These are phyloP conservation scores for Agrotis segetum DNA, from an alignment of 2,888 invertebrate species.

Conservation along the genomic window DNA sequence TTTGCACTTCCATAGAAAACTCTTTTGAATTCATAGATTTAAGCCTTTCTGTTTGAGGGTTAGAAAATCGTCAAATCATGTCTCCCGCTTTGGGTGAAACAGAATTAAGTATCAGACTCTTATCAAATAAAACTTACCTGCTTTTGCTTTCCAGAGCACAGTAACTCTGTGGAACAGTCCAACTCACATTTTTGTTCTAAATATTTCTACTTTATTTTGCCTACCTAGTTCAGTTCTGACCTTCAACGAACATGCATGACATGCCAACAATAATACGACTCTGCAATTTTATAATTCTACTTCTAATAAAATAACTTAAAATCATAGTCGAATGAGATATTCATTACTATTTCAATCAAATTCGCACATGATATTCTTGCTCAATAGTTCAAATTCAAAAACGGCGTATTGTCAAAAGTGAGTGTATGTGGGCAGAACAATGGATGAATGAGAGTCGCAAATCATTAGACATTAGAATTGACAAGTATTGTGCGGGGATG, in stretches of 20 bases:
- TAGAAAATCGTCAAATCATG: too few relatives aligned
- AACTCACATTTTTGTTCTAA: neutral
- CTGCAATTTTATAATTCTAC: neutral
- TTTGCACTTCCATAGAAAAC: constrained; percentile 12
- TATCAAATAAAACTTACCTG: too few relatives aligned
- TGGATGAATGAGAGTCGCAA: constrained; percentile 59
- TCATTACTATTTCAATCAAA: constrained; percentile 50
- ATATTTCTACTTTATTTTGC: constrained; percentile 5
- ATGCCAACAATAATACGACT: constrained; percentile 11
- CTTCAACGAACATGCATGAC: constrained; percentile 1
- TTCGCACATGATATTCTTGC: constrained; percentile 59
- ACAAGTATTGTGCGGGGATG: constrained; percentile 69
- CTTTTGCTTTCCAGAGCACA: too few relatives aligned
- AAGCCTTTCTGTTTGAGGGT: neutral
- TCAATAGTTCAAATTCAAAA: constrained; percentile 52
- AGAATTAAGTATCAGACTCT: too few relatives aligned
- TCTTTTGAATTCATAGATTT: constrained; percentile 12
- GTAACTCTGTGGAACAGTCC: too few relatives aligned
- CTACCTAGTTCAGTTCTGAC: neutral
- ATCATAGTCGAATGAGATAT: constrained; percentile 40
- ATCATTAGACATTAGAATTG: constrained; percentile 73
- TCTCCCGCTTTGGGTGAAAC: too few relatives aligned
- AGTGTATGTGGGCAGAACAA: constrained; percentile 74
- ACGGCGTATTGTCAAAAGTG: constrained; percentile 57
- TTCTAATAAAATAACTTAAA: constrained; percentile 25